Evolutionary conservation across 2,888 invertebrate species (phyloP).

Genomic region (Mesopsocus fuscifrons): DNA sequence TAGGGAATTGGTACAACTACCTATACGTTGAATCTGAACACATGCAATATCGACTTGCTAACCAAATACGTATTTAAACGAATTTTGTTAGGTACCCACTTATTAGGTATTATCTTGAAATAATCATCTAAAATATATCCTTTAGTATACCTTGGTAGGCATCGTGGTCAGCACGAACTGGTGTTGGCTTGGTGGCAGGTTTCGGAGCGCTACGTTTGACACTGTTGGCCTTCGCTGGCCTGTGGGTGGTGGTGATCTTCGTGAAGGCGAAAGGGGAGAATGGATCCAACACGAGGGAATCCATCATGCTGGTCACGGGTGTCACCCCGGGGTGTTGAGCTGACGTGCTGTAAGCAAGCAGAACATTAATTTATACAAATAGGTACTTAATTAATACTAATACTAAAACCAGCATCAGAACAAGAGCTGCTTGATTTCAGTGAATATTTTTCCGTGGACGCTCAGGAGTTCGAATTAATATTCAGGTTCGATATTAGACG

Average conservation of each 20-base stretch:
- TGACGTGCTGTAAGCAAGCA: constrained; percentile 26
- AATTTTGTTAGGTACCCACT: too few relatives aligned
- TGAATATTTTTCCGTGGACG: background rate
- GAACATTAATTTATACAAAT: background rate
- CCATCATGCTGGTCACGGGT: constrained; percentile 57
- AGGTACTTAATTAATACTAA: background rate
- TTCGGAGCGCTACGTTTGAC: constrained; percentile 13
- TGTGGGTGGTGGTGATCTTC: constrained; percentile 36
- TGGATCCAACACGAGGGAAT: constrained; percentile 45
- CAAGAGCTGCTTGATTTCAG: background rate
- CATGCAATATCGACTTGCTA: too few relatives aligned
- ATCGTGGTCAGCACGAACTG: constrained; percentile 15
- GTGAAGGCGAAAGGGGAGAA: constrained; percentile 46
- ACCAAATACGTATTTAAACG: too few relatives aligned
- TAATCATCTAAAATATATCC: too few relatives aligned
- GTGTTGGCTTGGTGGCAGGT: constrained; percentile 15
- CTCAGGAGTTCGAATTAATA: background rate
- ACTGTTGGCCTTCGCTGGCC: constrained; percentile 20
- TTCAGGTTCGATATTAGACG: too few relatives aligned
- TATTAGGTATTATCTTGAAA: too few relatives aligned
- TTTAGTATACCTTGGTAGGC: constrained; percentile 5
- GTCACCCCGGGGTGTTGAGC: constrained; percentile 36
- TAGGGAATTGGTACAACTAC: too few relatives aligned
- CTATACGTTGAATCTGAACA: too few relatives aligned
- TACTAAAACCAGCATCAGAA: too few relatives aligned